Evolutionary conservation across 1,140 invertebrate species (phyloP).

Genomic region (Sarcophaga peregrina): DNA sequence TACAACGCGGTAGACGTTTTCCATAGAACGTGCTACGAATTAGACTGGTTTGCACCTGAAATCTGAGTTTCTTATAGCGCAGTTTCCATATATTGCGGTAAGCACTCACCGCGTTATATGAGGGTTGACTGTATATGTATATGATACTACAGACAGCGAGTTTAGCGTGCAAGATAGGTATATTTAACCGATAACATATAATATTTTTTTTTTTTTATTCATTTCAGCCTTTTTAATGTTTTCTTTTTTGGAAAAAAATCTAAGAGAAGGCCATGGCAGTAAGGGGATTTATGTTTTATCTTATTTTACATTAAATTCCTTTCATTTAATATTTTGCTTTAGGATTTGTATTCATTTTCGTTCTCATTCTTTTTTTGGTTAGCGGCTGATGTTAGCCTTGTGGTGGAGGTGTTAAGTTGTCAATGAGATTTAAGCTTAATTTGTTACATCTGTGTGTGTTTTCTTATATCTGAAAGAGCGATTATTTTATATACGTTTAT

Average conservation of each 20-base stretch:
- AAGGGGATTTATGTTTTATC: background rate
- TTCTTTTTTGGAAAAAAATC: no score
- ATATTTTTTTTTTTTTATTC: background rate
- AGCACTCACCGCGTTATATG: no score
- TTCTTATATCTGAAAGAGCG: background rate
- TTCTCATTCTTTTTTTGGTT: background rate
- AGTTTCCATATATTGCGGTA: no score
- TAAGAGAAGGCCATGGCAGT: background rate
- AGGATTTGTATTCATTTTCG: background rate
- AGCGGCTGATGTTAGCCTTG: background rate
- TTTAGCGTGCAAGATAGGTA: no score
- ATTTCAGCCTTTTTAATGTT: background rate
- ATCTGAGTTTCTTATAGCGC: no score
- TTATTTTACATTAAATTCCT: constrained; percentile 33
- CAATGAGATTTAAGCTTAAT: constrained; percentile 35
- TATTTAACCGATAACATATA: no score
- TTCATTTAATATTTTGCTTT: constrained; percentile 11
- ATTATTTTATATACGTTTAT: constrained; percentile 9
- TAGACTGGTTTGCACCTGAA: no score
- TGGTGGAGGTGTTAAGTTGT: constrained; percentile 40
- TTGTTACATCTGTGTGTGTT: constrained; percentile 12
- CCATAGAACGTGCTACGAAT: no score
- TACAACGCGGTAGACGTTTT: no score
- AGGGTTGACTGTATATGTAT: no score
- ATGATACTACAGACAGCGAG: no score